Evolutionary conservation across 2,888 invertebrate species (phyloP), one percentile per base, ranked within the genome.

Genomic region (Incurvaria masculella): DNA sequence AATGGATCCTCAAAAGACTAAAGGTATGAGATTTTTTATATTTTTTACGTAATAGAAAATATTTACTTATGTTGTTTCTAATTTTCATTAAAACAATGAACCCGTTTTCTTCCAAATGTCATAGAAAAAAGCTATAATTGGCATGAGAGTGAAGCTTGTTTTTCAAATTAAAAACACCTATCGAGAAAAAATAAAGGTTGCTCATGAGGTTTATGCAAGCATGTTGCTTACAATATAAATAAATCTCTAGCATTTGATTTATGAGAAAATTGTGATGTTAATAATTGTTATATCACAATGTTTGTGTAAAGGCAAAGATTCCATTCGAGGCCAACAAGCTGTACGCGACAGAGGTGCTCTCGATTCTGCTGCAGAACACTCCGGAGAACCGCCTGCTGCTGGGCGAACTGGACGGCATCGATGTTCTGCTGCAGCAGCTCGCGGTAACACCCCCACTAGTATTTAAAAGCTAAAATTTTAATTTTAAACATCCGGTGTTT

Each of bases 381-480:
- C 88, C 89, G 50, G 88, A 88, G 46, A 94, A 94, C 65, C 83
- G 91, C 55, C 75, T 86, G 46, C 65, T 89, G 20, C 74, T 97
- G 19, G 97, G 97, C n/a, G 92, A 94, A 60, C 68, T 94, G 41
- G 97, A 98, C 64, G 97, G 97, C 2, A 97, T 98, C 59, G 99
- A 99, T 79, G 90, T 95, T 27, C 72, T 99, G 42, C 78, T 99
- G 10, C 97, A 97, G 69, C 98, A 97, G 65, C 76, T 97, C 53
- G 96, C 97, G 57, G 89, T 91, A 72, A 73, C n/a, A 46, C n/a
- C 19, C 41, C 44, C 44, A 46, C 6, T 10, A 48, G 14, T 50
- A n/a, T 50, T 18, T 14, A 47, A 10, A 45, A 47, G 27, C 17
- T n/a, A 45, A 47, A 21, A 46, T 39, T 44, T 16, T 21, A 42